Percentiles rank a stretch among this genome's conserved stretches.
Evolutionary conservation across 2,888 invertebrate genomes (phyloP).

Genomic region (Callinectes sapidus): DNA sequence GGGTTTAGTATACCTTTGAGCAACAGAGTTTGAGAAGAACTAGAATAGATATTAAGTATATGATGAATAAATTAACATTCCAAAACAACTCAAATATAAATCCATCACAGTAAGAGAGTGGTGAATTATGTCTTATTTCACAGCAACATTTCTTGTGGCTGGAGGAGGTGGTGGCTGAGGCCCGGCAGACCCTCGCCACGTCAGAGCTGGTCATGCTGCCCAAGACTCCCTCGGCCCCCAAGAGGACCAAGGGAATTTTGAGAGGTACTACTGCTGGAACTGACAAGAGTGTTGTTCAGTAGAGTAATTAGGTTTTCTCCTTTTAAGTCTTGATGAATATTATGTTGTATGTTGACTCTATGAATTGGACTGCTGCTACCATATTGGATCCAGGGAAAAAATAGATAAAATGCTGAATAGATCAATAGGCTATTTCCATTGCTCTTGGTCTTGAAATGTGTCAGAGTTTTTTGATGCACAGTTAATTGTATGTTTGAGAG

Average conservation of each 20-base stretch:
- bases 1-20: no score
- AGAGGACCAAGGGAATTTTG: not conserved
- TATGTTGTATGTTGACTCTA: no score
- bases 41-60: not conserved
- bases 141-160: slow-evolving; percentile 54
- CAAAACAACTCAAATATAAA: not conserved
- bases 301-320: not conserved
- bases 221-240: slow-evolving; percentile 43
- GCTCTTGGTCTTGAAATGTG: no score
- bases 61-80: not conserved
- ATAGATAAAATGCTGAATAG: no score
- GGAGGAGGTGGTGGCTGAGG: slow-evolving; percentile 40
- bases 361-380: not conserved
- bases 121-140: not conserved
- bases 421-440: no score
- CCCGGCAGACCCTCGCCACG: slow-evolving; percentile 15
- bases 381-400: no score
- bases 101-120: not conserved
- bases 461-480: no score
- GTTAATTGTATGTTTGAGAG: no score
- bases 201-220: slow-evolving; percentile 41
- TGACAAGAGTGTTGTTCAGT: not conserved
- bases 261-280: no score
- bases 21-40: not conserved
- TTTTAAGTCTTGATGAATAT: not conserved